Evolutionary conservation across 2,888 invertebrate species (phyloP), one percentile per base, ranked within the genome.

Genomic region (Tetragnatha montana): DNA sequence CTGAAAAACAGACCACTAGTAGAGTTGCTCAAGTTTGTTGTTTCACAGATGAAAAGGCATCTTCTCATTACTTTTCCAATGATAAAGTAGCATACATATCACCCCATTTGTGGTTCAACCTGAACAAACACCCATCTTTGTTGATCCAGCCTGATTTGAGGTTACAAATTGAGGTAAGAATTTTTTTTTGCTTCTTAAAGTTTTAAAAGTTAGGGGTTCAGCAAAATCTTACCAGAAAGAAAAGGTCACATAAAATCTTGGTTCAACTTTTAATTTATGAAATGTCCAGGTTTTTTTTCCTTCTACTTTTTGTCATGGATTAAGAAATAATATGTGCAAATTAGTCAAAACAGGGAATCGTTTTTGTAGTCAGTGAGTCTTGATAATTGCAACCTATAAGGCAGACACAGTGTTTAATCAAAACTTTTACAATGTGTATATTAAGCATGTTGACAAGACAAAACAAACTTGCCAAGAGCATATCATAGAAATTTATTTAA

Each of bases 41-140:
- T n/a, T 89, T 89, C 35, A 50, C 80, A 8, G 80, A 84, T 75
- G 70, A 84, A 74, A 60, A 79, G 35, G 51, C 73, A 49, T 84
- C 84, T 50, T 68, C 80, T 19, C 73, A 84, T 21, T 80, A 89
- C 35, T 89, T 89, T 47, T 60, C 50, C 35, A 79, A 60, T 70
- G 90, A 91, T 70, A 90, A 91, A 51, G 35, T 88, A 19, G 91
- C 81, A 10, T 91, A 91, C 70, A 90, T 92, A 7, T 91, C 91
- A 0, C 92, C 92, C 8, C 87, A 91, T 81, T 79, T 92, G n/a
- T 92, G 92, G 92, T 92, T 92, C 79, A 92, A 92, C 89, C 84
- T 92, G 22, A 92, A 92, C 71, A 76, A 79, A 17, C 91, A 91
- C 47, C 92, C 92, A 68, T 91, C 91, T n/a, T 22, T 81, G 12